A percentile compares a stretch with the other conserved stretches of the same genome.
Conservation (phyloP, 2,888 invertebrate genomes). For the Phasia obesa region DNA sequence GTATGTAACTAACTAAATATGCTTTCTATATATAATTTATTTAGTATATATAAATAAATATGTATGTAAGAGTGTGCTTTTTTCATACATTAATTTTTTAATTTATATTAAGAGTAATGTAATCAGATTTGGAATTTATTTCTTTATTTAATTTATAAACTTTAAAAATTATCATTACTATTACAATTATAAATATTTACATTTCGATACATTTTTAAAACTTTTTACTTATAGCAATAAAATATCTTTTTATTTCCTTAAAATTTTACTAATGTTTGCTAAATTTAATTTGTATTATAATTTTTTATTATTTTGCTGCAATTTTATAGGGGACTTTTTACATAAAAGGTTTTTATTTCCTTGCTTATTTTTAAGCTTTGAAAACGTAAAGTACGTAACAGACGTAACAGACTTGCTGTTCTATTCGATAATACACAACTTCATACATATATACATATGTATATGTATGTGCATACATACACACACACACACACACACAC, state of each 20-base stretch:
- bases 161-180: slow-evolving; percentile 52
- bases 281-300: slow-evolving; percentile 54
- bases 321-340: slow-evolving; percentile 51
- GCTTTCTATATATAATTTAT: slow-evolving; percentile 53
- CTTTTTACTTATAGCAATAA: slow-evolving; percentile 60
- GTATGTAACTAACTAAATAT: slow-evolving; percentile 62
- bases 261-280: slow-evolving; percentile 60
- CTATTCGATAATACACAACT: slow-evolving; percentile 48
- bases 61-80: slow-evolving; percentile 38
- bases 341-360: slow-evolving; percentile 19
- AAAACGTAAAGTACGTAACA: slow-evolving; percentile 39
- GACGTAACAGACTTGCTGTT: slow-evolving; percentile 57
- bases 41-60: slow-evolving; percentile 50
- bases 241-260: slow-evolving; percentile 62
- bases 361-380: slow-evolving; percentile 39
- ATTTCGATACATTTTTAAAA: slow-evolving; percentile 61
- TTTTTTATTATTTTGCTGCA: slow-evolving; percentile 48
- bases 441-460: background rate
- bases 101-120: slow-evolving; percentile 49
- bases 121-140: slow-evolving; percentile 62
- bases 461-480: too few species aligned
- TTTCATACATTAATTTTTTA: slow-evolving; percentile 31
- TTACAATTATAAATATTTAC: slow-evolving; percentile 61
- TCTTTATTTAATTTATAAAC: slow-evolving; percentile 47
- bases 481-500: too few species aligned